Evolutionary conservation across 1,140 invertebrate species (phyloP).

Genomic region (Leptinotarsa undecemlineata): DNA sequence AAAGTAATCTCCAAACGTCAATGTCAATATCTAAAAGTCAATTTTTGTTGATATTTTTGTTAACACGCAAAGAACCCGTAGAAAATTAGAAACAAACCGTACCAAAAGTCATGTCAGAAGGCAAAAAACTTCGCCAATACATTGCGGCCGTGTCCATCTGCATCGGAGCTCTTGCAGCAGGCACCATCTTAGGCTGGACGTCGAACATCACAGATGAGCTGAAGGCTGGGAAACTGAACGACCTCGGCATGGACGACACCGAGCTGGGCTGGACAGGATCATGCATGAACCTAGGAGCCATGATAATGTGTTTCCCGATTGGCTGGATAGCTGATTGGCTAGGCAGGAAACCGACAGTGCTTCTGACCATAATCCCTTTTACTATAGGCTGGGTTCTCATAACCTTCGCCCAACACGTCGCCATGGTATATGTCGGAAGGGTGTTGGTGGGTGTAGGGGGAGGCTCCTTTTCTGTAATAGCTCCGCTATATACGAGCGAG

Average conservation of each 20-base stretch:
- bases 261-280: slow-evolving; percentile 57
- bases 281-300: slow-evolving; percentile 64
- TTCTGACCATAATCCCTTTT: slow-evolving; percentile 68
- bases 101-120: background rate
- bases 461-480: slow-evolving; percentile 67
- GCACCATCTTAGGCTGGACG: slow-evolving; percentile 69
- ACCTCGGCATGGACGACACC: slow-evolving; percentile 39
- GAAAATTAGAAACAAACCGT: too few species aligned
- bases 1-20: too few species aligned
- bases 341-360: slow-evolving; percentile 70
- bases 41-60: too few species aligned
- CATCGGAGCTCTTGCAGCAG: slow-evolving; percentile 64
- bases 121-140: slow-evolving; percentile 67
- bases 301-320: slow-evolving; percentile 65
- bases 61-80: too few species aligned
- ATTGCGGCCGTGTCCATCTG: slow-evolving; percentile 66
- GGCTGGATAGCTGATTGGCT: slow-evolving; percentile 65
- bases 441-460: slow-evolving; percentile 68
- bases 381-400: slow-evolving; percentile 70
- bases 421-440: slow-evolving; percentile 68
- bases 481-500: slow-evolving; percentile 75
- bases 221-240: slow-evolving; percentile 46
- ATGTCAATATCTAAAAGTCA: too few species aligned
- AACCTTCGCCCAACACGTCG: slow-evolving; percentile 62
- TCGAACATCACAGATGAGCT: slow-evolving; percentile 59